Base-by-base conservation (phyloP, 1,140 invertebrate species). In the Aphelinus certus region DNA sequence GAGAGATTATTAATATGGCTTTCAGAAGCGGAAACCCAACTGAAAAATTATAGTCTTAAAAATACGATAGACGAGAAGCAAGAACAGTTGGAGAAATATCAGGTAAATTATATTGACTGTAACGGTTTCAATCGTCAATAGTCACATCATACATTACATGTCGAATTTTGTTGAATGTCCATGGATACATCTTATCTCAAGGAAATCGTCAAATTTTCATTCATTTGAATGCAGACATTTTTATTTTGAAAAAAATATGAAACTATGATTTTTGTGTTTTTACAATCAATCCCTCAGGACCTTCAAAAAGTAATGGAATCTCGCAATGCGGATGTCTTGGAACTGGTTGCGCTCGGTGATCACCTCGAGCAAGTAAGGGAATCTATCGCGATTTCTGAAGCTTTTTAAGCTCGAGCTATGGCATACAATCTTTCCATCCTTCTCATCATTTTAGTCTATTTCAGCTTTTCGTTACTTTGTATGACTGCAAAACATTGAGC, bases 51-150 rank as follows among this genome's bases (percentile, higher is more conserved):
- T 82, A 90, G 91, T 26, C 90, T 94, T 1, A 95, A 94, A 82
- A 93, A 94, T 60, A 95, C 95, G 2, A 87, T 97, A 1, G 94
- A 97, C 81, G 96, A 98, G 81, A 98, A 98, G 85, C 90, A 94
- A 74, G 95, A 97, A 77, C 96, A 97, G 82, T 88, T 96, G 1
- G 92, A 94, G 79, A 95, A 94, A 87, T 98, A 96, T 87, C 94
- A 96, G 92, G 95, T 96, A 90, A 87, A 84, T 55, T 45, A 1
- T 26, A 26, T 26, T 26, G 26, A 26, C 26, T 26, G 26, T 26
- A 26, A 26, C 26, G 26, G 26, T 26, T 26, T 26, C 26, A 26
- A 26, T 26, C 26, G 26, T 26, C 26, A 26, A 26, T 26, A 26
- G 26, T 26, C 26, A 26, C 26, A 26, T 26, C 26, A 26, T 26